phyloP scores from a whole-genome alignment of 2,113 vertebrate species.

The Peromyscus polionotus region DNA sequence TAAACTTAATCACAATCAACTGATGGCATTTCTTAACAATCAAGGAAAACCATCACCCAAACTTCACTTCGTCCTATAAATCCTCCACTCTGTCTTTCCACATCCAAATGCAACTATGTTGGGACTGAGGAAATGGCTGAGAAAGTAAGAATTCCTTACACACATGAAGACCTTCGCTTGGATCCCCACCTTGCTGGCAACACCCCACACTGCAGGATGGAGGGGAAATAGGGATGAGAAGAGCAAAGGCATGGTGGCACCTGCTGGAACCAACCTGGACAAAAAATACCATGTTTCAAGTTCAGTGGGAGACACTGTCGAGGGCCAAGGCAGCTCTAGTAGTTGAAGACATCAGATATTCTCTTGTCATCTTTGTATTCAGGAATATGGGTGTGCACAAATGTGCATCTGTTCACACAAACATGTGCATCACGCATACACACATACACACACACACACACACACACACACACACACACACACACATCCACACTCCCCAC shows the following conservation, averaged over 20 bases:
- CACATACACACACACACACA: background rate
- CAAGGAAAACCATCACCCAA: background rate
- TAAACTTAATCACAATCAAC: background rate
- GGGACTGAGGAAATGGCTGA: background rate
- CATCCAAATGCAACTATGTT: background rate
- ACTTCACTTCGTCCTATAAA: no score
- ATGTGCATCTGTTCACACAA: background rate
- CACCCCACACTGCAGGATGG: accelerated
- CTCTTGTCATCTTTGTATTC: background rate
- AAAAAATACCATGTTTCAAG: background rate
- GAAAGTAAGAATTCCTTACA: background rate
- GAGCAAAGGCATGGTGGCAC: background rate
- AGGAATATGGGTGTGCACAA: background rate
- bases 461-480: no score
- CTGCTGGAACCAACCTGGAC: background rate
- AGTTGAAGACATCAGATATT: no score
- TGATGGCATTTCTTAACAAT: background rate
- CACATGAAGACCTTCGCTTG: no score
- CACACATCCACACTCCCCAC: background rate
- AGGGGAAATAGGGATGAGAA: background rate
- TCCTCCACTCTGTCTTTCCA: background rate
- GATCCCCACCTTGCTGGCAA: background rate
- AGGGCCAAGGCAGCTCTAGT: background rate
- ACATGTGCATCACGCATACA: no score
- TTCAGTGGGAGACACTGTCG: background rate